A percentile compares a stretch with the other conserved stretches of the same genome.
phyloP scores from a whole-genome alignment of 2,888 invertebrate species.

The Brassicogethes aeneus region DNA sequence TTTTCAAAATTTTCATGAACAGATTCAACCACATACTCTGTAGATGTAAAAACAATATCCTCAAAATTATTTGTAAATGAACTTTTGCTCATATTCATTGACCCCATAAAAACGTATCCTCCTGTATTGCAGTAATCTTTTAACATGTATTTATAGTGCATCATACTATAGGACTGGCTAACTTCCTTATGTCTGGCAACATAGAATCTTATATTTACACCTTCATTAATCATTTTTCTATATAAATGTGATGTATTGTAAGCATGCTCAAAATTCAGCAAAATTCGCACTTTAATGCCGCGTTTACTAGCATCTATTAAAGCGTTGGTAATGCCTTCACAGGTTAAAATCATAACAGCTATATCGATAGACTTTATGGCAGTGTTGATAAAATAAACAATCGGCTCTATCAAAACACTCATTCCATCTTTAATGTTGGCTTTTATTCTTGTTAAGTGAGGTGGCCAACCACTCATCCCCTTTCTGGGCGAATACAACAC shows the following conservation, averaged over 20 bases:
- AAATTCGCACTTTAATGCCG: constrained; percentile 29
- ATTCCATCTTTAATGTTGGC: constrained; percentile 14
- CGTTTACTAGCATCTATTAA: constrained; percentile 21
- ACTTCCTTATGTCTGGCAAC: too few relatives aligned
- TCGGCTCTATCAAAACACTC: constrained; percentile 23
- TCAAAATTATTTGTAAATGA: constrained; percentile 32
- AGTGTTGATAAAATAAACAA: constrained; percentile 29
- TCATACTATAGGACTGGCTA: too few relatives aligned
- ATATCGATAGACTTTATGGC: constrained; percentile 26
- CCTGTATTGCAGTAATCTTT: constrained; percentile 27
- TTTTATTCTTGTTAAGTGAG: constrained; percentile 5
- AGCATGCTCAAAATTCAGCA: constrained; percentile 27
- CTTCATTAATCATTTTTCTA: constrained; percentile 20
- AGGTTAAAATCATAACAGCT: constrained; percentile 27
- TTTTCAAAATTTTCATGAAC: constrained; percentile 27
- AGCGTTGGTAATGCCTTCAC: constrained; percentile 20
- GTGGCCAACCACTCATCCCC: constrained; percentile 27
- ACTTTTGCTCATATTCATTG: constrained; percentile 28
- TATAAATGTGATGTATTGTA: constrained; percentile 10
- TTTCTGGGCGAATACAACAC: constrained; percentile 23
- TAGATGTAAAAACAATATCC: constrained; percentile 28
- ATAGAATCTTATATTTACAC: too few relatives aligned
- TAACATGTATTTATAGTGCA: constrained; percentile 35
- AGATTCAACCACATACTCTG: constrained; percentile 19
- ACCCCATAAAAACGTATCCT: constrained; percentile 29